Evolutionary conservation across 2,113 vertebrate genomes (phyloP).

Genomic region (Coturnix japonica): DNA sequence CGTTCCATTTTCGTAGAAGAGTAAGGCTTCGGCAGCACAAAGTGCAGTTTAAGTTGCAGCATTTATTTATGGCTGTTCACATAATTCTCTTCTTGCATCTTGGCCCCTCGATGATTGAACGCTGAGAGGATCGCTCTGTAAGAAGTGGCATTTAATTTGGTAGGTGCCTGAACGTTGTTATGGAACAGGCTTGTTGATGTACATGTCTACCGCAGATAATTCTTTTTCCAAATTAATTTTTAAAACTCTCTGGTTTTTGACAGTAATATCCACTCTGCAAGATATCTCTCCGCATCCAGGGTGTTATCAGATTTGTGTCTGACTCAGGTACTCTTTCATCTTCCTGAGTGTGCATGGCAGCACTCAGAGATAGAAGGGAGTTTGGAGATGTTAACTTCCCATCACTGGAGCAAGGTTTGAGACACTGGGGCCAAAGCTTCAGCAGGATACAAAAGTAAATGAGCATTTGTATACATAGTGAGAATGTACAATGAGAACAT

Average conservation of each 20-base stretch:
- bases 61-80: background rate
- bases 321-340: background rate
- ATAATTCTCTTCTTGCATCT: background rate
- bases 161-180: background rate
- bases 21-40: background rate
- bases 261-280: background rate
- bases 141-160: background rate
- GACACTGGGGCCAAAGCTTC: background rate
- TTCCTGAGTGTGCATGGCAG: background rate
- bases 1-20: background rate
- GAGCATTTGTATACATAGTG: background rate
- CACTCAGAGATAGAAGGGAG: background rate
- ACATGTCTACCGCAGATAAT: background rate
- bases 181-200: background rate
- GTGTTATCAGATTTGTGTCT: background rate
- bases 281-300: background rate
- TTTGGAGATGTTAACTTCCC: background rate
- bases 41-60: background rate
- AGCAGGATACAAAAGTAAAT: background rate
- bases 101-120: background rate
- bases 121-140: background rate
- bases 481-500: background rate
- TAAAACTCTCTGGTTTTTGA: background rate
- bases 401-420: background rate
- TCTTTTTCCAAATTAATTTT: conserved; percentile 6